These are phyloP conservation scores for Sphaerodactylus townsendi DNA, from an alignment of 2,113 vertebrate genomes.

Conservation along the genomic window DNA sequence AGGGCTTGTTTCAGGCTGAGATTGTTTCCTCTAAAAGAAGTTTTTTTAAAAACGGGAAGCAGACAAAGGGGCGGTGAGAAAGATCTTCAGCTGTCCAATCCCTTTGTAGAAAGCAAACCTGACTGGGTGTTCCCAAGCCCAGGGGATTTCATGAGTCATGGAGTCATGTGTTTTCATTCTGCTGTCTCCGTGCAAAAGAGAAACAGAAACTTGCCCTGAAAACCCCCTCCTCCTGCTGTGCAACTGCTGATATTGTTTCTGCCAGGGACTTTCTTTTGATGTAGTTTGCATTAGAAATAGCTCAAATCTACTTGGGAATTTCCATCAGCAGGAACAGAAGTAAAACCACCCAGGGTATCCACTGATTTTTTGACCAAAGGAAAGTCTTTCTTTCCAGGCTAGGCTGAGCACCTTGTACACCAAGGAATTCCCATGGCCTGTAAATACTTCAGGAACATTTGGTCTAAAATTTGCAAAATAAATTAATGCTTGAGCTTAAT, in stretches of 20 bases:
- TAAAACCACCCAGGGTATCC: background rate
- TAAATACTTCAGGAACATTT: background rate
- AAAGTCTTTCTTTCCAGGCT: background rate
- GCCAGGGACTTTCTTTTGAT: too few relatives aligned
- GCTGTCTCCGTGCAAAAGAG: background rate
- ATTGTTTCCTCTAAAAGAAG: background rate
- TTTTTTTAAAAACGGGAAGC: background rate
- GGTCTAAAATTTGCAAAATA: background rate
- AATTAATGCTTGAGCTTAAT: background rate
- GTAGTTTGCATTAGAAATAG: background rate
- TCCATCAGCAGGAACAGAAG: background rate
- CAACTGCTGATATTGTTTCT: too few relatives aligned
- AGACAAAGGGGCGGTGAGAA: fast-evolving
- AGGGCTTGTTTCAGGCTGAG: background rate
- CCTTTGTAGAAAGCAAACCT: background rate
- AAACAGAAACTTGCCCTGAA: background rate
- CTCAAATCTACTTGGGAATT: background rate
- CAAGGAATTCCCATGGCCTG: too few relatives aligned
- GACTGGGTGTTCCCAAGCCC: background rate
- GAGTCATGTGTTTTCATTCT: background rate
- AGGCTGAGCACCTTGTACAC: too few relatives aligned
- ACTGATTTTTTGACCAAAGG: too few relatives aligned
- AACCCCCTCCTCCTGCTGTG: background rate
- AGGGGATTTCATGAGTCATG: background rate
- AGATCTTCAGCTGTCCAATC: background rate